Evolutionary conservation across 1,140 invertebrate genomes (phyloP).

Genomic region (Drosophila carrolli): DNA sequence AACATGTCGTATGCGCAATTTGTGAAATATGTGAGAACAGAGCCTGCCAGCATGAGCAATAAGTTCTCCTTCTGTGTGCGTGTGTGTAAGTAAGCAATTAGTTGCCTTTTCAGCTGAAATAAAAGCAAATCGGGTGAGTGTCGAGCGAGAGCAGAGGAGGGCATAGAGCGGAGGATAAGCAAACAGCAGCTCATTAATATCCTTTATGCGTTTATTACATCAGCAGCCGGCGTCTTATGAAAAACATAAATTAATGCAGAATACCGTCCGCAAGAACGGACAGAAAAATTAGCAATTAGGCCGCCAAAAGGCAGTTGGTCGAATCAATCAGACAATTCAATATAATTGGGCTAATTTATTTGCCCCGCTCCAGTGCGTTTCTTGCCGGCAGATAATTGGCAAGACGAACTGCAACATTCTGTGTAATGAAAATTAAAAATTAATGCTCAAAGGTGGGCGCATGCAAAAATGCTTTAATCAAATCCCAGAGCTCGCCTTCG

Average conservation of each 20-base stretch:
- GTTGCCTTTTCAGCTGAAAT: constrained; percentile 82
- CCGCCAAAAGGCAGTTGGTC: constrained; percentile 44
- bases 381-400: constrained; percentile 50
- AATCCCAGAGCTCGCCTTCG: constrained; percentile 26
- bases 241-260: constrained; percentile 72
- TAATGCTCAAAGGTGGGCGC: constrained; percentile 37
- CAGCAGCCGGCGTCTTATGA: constrained; percentile 60
- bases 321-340: constrained; percentile 75
- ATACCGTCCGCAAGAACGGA: constrained; percentile 24
- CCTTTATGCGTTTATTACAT: constrained; percentile 82
- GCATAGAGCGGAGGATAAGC: constrained; percentile 38
- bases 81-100: constrained; percentile 76
- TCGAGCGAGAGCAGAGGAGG: background rate
- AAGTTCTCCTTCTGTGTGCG: constrained; percentile 43
- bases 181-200: constrained; percentile 81
- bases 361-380: constrained; percentile 31
- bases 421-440: constrained; percentile 63
- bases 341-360: constrained; percentile 75
- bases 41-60: constrained; percentile 70
- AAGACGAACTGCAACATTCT: constrained; percentile 2
- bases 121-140: constrained; percentile 68
- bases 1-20: constrained; percentile 83
- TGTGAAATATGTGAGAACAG: constrained; percentile 75
- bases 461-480: constrained; percentile 50
- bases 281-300: constrained; percentile 54